These are phyloP conservation scores for Tenthredo notha DNA, from an alignment of 2,888 invertebrate genomes.

Conservation along the genomic window DNA sequence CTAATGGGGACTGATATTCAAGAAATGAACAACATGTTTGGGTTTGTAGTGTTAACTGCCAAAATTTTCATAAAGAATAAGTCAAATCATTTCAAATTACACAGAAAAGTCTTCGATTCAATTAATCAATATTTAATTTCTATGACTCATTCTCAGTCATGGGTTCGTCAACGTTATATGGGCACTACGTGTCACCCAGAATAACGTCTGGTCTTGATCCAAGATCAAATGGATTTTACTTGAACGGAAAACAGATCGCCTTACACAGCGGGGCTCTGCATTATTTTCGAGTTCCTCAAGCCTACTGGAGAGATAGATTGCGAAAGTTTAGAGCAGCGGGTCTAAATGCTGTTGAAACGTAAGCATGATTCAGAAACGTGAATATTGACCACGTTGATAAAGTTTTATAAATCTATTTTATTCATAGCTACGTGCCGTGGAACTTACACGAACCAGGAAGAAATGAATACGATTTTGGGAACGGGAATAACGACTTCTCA, in stretches of 20 bases:
- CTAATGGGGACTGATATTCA: background rate
- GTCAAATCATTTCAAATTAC: background rate
- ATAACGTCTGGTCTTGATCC: slow-evolving; percentile 58
- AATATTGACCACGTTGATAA: background rate
- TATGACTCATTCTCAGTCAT: slow-evolving; percentile 2
- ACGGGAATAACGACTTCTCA: slow-evolving; percentile 84
- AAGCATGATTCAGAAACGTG: slow-evolving; percentile 64
- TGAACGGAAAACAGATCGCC: slow-evolving; percentile 72
- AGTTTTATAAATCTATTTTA: background rate
- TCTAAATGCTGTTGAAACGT: slow-evolving; percentile 91
- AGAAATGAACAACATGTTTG: background rate
- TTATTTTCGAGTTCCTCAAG: slow-evolving; percentile 89
- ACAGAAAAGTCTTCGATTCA: background rate
- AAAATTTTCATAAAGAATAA: no score
- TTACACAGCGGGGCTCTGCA: slow-evolving; percentile 84
- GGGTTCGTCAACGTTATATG: slow-evolving; percentile 68
- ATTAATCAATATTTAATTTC: background rate
- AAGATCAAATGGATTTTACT: slow-evolving; percentile 63
- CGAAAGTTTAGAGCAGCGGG: slow-evolving; percentile 88
- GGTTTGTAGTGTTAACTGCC: background rate
- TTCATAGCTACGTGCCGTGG: slow-evolving; percentile 89
- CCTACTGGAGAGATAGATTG: slow-evolving; percentile 88
- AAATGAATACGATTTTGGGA: slow-evolving; percentile 83
- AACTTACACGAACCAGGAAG: slow-evolving; percentile 89
- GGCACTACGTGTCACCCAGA: slow-evolving; percentile 70